A percentile compares a stretch with the other conserved stretches of the same genome.
Conservation (phyloP, 2,888 invertebrate species). For the Leucoma salicis region DNA sequence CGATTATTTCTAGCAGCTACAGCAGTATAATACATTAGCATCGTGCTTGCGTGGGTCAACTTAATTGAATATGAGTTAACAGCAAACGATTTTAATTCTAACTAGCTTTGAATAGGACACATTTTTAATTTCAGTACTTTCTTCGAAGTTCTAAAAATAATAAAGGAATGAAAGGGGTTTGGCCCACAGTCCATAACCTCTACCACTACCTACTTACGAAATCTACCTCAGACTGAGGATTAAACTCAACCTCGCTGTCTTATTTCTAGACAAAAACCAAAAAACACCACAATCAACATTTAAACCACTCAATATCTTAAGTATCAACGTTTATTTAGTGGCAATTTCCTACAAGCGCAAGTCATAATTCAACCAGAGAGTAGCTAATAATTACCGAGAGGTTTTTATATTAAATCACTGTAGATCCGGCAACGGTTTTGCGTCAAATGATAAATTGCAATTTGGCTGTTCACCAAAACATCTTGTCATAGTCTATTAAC, state of each 20-base stretch:
- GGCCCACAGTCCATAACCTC: no score
- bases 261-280: no score
- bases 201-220: no score
- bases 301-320: no score
- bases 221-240: no score
- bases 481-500: constrained; percentile 3
- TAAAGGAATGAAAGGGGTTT: no score
- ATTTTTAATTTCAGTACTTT: no score
- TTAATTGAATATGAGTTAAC: constrained; percentile 23
- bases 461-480: constrained; percentile 53
- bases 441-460: constrained; percentile 62
- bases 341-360: constrained; percentile 22
- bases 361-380: constrained; percentile 37
- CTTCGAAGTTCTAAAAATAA: no score
- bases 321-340: no score
- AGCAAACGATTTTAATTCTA: background rate
- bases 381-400: constrained; percentile 39
- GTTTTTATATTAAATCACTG: constrained; percentile 43
- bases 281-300: no score
- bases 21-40: constrained; percentile 39
- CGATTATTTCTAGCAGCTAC: constrained; percentile 27
- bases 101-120: constrained; percentile 8
- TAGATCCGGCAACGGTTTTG: constrained; percentile 36
- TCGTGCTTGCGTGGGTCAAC: constrained; percentile 23
- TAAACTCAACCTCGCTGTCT: no score